phyloP scores from a whole-genome alignment of 2,797 vertebrate genomes.

The Oceanodroma leucorhoa region DNA sequence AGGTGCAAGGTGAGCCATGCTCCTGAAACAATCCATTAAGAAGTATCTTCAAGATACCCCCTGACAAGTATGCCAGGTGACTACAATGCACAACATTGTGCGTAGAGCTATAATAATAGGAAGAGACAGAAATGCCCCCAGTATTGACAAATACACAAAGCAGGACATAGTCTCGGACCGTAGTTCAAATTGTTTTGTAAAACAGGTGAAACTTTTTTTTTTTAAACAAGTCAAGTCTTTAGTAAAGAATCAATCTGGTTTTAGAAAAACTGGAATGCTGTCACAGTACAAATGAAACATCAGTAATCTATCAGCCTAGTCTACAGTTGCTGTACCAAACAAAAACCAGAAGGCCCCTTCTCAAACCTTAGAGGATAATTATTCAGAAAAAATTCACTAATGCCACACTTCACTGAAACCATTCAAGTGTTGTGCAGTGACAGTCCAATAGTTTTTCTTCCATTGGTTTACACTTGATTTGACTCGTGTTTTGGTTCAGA shows the following conservation, averaged over 20 bases:
- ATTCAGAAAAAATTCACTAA: not conserved
- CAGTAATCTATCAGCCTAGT: not conserved
- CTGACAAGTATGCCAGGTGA: not conserved
- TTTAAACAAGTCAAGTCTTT: not conserved
- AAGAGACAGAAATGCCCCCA: not conserved
- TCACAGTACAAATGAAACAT: not conserved
- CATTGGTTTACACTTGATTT: not conserved
- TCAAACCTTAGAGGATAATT: not conserved
- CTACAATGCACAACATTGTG: rapidly evolving
- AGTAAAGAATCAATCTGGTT: not conserved
- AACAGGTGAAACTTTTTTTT: not conserved
- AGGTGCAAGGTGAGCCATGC: not conserved
- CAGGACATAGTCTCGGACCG: not conserved
- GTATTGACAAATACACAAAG: not conserved
- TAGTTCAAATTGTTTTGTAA: not conserved
- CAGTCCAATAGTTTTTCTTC: not conserved
- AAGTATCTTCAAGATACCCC: not conserved
- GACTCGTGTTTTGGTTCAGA: not conserved
- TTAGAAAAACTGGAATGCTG: not conserved
- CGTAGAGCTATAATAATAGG: not conserved
- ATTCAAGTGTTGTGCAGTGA: not conserved
- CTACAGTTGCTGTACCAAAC: not conserved
- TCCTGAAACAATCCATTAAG: not conserved
- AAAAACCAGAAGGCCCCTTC: not conserved
- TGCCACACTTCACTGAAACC: not conserved